Percentiles rank a stretch among this genome's conserved stretches.
These are phyloP conservation scores for Enteromius anoplus DNA, from an alignment of 2,797 vertebrate genomes.

Conservation along the genomic window DNA sequence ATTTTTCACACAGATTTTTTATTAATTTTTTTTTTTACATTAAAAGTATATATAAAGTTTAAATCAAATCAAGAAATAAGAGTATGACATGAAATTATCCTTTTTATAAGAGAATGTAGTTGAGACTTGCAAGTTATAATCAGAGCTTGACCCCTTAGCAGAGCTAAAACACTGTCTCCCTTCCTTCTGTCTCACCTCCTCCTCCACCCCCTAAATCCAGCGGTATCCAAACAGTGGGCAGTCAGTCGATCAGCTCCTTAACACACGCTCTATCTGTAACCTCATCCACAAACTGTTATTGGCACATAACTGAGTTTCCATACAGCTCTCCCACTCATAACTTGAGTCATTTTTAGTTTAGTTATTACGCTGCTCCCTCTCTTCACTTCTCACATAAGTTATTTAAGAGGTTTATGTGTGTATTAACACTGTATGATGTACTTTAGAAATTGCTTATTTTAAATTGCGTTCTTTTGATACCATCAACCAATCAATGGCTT, in stretches of 20 bases:
- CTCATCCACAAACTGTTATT: constrained; percentile 34
- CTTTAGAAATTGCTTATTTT: background rate
- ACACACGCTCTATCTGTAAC: background rate
- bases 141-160: background rate
- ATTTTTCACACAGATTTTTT: background rate
- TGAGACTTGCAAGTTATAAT: background rate
- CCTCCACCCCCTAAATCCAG: constrained; percentile 9
- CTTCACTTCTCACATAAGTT: constrained; percentile 5
- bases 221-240: background rate
- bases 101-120: background rate
- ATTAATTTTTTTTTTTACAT: background rate
- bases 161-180: background rate
- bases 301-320: constrained; percentile 15
- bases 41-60: background rate
- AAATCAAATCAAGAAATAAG: background rate
- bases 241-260: constrained; percentile 11
- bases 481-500: background rate
- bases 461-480: background rate
- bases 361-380: constrained; percentile 7
- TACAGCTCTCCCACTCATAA: constrained; percentile 31
- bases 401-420: background rate
- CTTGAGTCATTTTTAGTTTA: constrained; percentile 13
- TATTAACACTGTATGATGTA: background rate
- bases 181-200: constrained; percentile 13
- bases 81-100: background rate